These are phyloP conservation scores for Stenopsyche tienmushanensis DNA, from an alignment of 1,140 invertebrate species.

Conservation along the genomic window DNA sequence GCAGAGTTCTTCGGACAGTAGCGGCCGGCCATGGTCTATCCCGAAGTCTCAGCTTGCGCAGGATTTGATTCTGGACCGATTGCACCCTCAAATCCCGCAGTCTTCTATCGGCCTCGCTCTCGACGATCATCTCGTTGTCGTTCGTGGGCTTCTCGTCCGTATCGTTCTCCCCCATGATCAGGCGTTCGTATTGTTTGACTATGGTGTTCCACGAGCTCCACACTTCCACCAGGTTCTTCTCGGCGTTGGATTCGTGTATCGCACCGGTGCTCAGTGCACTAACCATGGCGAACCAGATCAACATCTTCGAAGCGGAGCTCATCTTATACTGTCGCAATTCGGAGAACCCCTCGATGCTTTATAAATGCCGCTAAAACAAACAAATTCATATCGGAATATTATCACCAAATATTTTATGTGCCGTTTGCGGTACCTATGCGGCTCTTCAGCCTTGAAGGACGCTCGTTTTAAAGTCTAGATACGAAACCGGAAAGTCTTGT, in stretches of 20 bases:
- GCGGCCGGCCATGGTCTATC: slow-evolving; percentile 53
- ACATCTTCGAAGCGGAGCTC: not conserved
- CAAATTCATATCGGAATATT: not conserved
- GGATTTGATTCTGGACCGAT: slow-evolving; percentile 59
- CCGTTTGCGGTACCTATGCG: no score
- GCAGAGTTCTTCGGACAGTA: slow-evolving; percentile 59
- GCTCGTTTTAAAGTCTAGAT: no score
- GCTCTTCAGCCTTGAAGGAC: no score
- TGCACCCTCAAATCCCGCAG: slow-evolving; percentile 57
- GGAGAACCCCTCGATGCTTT: not conserved
- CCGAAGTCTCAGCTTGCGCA: slow-evolving; percentile 56
- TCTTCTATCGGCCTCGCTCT: slow-evolving; percentile 32
- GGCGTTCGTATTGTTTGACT: slow-evolving; percentile 27
- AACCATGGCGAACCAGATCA: not conserved
- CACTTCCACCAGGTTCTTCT: slow-evolving; percentile 23
- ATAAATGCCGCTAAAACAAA: not conserved
- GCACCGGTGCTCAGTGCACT: not conserved
- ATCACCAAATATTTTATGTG: not conserved
- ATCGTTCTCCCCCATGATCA: slow-evolving; percentile 8
- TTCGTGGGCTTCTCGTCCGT: slow-evolving; percentile 45
- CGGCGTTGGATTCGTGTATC: not conserved
- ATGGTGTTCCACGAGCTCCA: slow-evolving; percentile 34
- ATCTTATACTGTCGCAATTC: not conserved
- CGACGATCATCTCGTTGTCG: slow-evolving; percentile 32
- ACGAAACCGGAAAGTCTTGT: no score